Evolutionary conservation across 2,888 invertebrate species (phyloP).

Genomic region (Buathra laborator): DNA sequence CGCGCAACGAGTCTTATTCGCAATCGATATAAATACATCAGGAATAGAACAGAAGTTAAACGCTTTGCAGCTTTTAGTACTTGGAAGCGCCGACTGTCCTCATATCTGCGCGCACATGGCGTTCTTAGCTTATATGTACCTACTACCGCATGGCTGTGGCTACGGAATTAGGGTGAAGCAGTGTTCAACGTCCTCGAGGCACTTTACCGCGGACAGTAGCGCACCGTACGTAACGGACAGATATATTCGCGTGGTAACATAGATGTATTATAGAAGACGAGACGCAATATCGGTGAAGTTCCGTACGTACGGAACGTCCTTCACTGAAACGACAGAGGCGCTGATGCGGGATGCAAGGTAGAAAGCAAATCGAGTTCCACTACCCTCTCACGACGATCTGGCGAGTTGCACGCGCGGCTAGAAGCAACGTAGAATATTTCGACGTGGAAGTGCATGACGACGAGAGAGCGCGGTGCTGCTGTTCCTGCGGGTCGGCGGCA

Average conservation of each 20-base stretch:
- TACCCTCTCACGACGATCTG: conserved; percentile 34
- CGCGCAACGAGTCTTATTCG: too few species aligned
- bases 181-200: conserved; percentile 4
- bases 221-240: not conserved
- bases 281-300: conserved; percentile 73
- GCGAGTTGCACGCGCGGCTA: conserved; percentile 33
- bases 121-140: not conserved
- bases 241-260: not conserved
- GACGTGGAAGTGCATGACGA: conserved; percentile 44
- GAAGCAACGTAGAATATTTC: conserved; percentile 59
- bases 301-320: conserved; percentile 37
- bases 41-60: too few species aligned
- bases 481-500: conserved; percentile 25
- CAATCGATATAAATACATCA: too few species aligned
- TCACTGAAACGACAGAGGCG: conserved; percentile 62
- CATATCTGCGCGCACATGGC: not conserved
- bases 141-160: not conserved
- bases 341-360: conserved; percentile 65
- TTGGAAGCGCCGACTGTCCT: not conserved
- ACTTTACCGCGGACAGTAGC: not conserved
- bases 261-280: conserved; percentile 48
- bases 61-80: not conserved
- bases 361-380: conserved; percentile 78
- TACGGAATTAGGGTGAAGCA: not conserved
- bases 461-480: not conserved